phyloP scores from a whole-genome alignment of 2,797 vertebrate species.

The Clarias laeviceps region DNA sequence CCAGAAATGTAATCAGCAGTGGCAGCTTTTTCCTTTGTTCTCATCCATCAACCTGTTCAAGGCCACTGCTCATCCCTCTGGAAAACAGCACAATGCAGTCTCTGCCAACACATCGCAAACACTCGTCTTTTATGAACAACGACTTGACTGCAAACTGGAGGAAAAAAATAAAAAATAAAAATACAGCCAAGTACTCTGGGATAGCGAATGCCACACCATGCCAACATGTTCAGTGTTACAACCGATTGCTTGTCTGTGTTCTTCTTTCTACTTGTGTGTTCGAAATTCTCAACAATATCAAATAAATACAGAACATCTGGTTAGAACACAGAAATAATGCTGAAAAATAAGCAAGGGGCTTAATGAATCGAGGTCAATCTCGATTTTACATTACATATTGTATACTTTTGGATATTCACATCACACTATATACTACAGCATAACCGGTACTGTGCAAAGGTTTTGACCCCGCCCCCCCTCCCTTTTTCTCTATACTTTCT shows the following conservation, averaged over 20 bases:
- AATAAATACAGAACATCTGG: neutral
- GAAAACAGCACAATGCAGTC: neutral
- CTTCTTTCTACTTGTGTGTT: neutral
- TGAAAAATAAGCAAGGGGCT: neutral
- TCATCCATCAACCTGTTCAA: conserved; percentile 10
- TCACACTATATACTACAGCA: neutral
- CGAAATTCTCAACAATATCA: neutral
- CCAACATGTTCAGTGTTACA: neutral
- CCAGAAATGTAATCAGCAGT: conserved; percentile 2
- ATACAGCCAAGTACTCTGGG: neutral
- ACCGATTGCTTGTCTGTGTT: neutral
- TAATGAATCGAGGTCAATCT: neutral
- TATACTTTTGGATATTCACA: neutral
- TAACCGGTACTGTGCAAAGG: too few species aligned
- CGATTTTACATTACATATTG: neutral
- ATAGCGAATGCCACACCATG: neutral
- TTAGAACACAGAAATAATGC: neutral
- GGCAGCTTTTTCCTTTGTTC: conserved; percentile 12
- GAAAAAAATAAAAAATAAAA: too few species aligned
- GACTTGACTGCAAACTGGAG: neutral
- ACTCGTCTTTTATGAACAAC: neutral
- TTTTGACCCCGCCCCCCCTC: too few species aligned
- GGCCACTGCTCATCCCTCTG: conserved; percentile 14
- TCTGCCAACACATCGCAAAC: neutral
- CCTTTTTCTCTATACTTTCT: too few species aligned